phyloP scores from a whole-genome alignment of 2,888 invertebrate species.

The Leucophora obtusa region DNA sequence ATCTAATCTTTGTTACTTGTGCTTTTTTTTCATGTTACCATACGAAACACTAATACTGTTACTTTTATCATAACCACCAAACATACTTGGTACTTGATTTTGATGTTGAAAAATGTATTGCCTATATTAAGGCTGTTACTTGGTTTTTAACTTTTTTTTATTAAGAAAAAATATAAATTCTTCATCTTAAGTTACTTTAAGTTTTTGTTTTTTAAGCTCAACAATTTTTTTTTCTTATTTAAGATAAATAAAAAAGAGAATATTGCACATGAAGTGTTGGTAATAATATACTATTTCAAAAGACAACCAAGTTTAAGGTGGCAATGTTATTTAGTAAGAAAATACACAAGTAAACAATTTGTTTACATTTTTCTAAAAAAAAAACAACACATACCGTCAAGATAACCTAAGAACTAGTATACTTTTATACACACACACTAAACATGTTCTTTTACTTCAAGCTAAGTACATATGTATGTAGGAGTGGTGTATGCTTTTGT shows the following conservation, averaged over 20 bases:
- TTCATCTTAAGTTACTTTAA: neutral
- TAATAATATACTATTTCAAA: slow-evolving; percentile 1
- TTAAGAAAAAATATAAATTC: no score
- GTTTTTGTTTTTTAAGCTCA: slow-evolving; percentile 13
- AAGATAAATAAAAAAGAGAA: neutral
- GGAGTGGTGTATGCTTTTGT: neutral
- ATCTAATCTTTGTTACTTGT: no score
- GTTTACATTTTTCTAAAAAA: slow-evolving; percentile 11
- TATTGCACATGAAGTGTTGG: neutral
- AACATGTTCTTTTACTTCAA: neutral
- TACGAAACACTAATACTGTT: neutral
- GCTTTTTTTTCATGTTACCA: neutral
- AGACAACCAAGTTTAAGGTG: slow-evolving; percentile 23
- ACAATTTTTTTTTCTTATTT: neutral
- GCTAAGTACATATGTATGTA: neutral
- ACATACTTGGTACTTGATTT: slow-evolving; percentile 5
- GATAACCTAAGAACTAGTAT: no score
- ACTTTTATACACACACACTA: neutral
- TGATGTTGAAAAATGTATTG: slow-evolving; percentile 29
- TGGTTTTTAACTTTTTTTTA: slow-evolving; percentile 7
- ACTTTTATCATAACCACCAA: neutral
- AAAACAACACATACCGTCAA: slow-evolving; percentile 2
- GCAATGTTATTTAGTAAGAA: neutral
- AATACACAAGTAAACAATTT: slow-evolving; percentile 40
- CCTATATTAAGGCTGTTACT: slow-evolving; percentile 20